Conservation (phyloP, 2,888 invertebrate species). For the Ophion obscuratus region DNA sequence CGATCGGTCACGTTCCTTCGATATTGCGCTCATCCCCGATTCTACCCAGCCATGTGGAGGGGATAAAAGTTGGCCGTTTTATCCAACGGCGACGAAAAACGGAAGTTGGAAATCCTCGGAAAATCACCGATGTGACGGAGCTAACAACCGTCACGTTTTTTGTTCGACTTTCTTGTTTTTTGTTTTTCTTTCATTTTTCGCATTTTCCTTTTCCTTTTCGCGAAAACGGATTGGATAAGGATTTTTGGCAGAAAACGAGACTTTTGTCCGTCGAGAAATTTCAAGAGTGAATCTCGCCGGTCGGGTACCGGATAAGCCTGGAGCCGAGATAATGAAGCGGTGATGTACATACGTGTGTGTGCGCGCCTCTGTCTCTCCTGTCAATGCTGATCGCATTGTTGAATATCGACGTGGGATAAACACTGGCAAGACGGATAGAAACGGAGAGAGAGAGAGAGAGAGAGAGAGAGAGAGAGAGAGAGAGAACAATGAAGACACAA, state of each 20-base stretch:
- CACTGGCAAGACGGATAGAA: neutral
- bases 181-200: neutral
- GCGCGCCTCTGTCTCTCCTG: neutral
- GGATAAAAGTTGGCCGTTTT: constrained; percentile 17
- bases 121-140: constrained; percentile 50
- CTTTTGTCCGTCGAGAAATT: neutral
- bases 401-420: constrained; percentile 36
- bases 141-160: neutral
- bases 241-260: neutral
- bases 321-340: constrained; percentile 19
- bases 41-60: constrained; percentile 29
- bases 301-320: constrained; percentile 6
- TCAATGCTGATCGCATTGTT: constrained; percentile 34
- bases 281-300: neutral
- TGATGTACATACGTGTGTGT: constrained; percentile 8
- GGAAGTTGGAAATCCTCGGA: constrained; percentile 4
- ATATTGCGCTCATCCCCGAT: neutral
- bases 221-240: neutral
- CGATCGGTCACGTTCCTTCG: neutral
- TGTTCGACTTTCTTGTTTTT: constrained; percentile 27
- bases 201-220: neutral
- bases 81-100: neutral
- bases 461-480: no score
- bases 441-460: neutral
- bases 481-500: neutral